Percentiles rank a stretch among this genome's conserved stretches.
These are phyloP conservation scores for Corythornis vintsioides DNA, from an alignment of 2,113 vertebrate species.

Conservation along the genomic window DNA sequence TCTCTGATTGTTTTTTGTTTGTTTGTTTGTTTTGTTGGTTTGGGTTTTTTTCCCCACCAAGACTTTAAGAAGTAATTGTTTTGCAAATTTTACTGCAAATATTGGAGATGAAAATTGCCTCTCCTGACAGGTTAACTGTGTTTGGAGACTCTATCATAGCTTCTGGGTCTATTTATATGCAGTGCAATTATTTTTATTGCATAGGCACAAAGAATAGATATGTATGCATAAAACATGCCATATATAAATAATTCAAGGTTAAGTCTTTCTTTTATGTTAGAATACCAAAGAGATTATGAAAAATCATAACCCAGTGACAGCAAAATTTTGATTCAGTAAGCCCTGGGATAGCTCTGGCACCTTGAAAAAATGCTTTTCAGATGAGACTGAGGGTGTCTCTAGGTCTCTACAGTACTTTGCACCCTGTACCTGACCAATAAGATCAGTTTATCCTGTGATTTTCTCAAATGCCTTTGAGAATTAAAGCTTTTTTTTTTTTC, in stretches of 20 bases:
- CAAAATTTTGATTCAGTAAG: not conserved
- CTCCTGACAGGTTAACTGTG: not conserved
- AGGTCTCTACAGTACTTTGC: not conserved
- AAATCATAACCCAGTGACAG: not conserved
- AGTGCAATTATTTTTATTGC: not conserved
- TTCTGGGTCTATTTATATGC: not conserved
- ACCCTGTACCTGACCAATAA: not conserved
- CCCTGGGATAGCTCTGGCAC: not conserved
- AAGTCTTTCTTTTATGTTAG: not conserved
- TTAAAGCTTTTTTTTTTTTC: not conserved
- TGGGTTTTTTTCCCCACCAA: not conserved
- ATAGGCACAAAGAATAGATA: not conserved
- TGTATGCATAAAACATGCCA: not conserved
- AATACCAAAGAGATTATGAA: not conserved
- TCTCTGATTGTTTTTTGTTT: not conserved
- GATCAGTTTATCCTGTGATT: not conserved
- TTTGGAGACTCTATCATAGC: not conserved
- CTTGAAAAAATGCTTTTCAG: not conserved
- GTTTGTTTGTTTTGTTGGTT: not conserved
- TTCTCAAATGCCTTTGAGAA: constrained; percentile 1
- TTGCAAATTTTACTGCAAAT: not conserved
- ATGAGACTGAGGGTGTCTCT: not conserved
- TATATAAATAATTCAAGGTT: not conserved
- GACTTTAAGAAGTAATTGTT: not conserved
- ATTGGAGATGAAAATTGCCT: not conserved